Evolutionary conservation across 2,113 vertebrate species (phyloP).

Genomic region (Scomber colias): DNA sequence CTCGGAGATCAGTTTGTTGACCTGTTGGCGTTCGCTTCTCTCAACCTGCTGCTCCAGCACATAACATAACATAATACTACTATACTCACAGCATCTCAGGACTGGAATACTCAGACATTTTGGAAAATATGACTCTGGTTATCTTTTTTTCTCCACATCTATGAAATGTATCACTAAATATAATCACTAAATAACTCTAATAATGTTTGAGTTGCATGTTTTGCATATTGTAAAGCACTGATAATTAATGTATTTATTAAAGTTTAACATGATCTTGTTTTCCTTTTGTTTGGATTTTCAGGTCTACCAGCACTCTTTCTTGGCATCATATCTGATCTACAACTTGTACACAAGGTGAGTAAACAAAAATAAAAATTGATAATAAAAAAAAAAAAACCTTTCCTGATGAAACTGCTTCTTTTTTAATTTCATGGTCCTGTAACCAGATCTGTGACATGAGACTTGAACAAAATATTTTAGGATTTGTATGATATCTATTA

Average conservation of each 20-base stretch:
- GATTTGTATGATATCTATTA: too few relatives aligned
- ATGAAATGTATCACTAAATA: neutral
- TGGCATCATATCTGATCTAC: slow-evolving; percentile 83
- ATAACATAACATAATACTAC: too few relatives aligned
- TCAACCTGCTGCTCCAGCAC: too few relatives aligned
- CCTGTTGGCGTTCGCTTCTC: too few relatives aligned
- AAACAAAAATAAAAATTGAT: neutral
- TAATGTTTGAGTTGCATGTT: neutral
- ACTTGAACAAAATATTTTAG: too few relatives aligned
- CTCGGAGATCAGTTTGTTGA: too few relatives aligned
- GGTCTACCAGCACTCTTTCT: slow-evolving; percentile 79
- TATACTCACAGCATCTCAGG: too few relatives aligned
- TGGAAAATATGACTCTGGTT: too few relatives aligned
- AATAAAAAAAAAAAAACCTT: neutral
- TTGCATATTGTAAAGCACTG: neutral
- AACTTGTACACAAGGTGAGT: slow-evolving; percentile 81
- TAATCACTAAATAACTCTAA: neutral
- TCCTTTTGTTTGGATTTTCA: slow-evolving; percentile 47
- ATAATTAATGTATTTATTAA: neutral
- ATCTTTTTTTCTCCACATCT: too few relatives aligned
- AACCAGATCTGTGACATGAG: too few relatives aligned
- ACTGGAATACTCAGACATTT: too few relatives aligned
- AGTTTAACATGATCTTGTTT: neutral
- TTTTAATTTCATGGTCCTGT: too few relatives aligned
- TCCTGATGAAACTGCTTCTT: neutral